These are phyloP conservation scores for Cirrhinus mrigala DNA, from an alignment of 2,797 vertebrate species.

Conservation along the genomic window DNA sequence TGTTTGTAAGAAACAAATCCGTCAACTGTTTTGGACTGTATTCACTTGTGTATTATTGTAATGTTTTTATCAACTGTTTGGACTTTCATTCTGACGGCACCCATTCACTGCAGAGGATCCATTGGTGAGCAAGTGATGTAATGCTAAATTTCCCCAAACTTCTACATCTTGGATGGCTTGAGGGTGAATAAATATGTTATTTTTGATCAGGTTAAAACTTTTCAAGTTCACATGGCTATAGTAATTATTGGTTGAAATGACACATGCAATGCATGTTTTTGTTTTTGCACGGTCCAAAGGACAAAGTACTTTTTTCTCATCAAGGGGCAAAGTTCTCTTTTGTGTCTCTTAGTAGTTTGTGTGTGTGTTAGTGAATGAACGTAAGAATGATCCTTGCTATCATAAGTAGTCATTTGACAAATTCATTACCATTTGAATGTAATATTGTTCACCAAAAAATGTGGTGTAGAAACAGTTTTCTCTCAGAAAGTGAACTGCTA, in stretches of 20 bases:
- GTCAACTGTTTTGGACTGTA: not conserved
- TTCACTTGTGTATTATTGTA: not conserved
- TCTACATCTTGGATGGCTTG: too few relatives aligned
- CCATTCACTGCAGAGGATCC: too few relatives aligned
- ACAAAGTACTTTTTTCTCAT: conserved; percentile 61
- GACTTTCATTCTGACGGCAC: too few relatives aligned
- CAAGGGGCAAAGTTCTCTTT: conserved; percentile 61
- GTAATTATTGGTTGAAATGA: not conserved
- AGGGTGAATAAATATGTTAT: not conserved
- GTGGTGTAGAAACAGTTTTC: too few relatives aligned
- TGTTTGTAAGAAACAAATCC: not conserved
- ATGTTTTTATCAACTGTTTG: not conserved
- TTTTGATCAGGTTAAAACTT: not conserved
- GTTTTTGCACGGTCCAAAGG: conserved; percentile 58
- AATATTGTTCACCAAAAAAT: not conserved
- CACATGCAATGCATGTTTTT: not conserved
- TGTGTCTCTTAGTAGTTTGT: not conserved
- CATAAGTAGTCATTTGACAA: not conserved
- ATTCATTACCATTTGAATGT: not conserved
- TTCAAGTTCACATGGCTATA: not conserved
- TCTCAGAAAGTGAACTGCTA: too few relatives aligned
- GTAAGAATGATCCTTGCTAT: not conserved
- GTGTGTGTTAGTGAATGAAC: not conserved
- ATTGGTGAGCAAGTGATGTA: too few relatives aligned
- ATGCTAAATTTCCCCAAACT: too few relatives aligned